Evolutionary conservation across 2,888 invertebrate species (phyloP).

Genomic region (Hydropsyche betteni): DNA sequence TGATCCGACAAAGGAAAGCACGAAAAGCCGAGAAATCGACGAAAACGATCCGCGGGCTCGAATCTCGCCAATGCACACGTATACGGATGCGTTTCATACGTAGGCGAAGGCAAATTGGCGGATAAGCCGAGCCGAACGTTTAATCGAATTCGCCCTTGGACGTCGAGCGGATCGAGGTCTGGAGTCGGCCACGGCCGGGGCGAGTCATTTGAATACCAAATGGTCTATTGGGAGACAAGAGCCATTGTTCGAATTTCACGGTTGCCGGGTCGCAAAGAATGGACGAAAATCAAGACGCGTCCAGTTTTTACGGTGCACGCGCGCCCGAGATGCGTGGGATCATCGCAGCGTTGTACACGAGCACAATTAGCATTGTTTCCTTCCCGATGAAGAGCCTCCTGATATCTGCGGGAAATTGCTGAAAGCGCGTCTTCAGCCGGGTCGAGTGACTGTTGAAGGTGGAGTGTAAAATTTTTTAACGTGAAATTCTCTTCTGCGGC

Average conservation of each 20-base stretch:
- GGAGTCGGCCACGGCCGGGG: conserved; percentile 28
- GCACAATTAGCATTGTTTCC: conserved; percentile 20
- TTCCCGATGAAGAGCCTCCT: no score
- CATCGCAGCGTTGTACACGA: background rate
- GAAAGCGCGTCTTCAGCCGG: no score
- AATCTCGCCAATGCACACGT: no score
- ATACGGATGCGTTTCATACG: background rate
- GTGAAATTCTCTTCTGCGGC: no score
- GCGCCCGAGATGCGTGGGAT: conserved; percentile 22
- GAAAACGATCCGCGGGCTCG: background rate
- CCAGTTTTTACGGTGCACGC: conserved; percentile 32
- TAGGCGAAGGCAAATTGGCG: background rate
- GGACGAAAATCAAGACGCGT: conserved; percentile 33
- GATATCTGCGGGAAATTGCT: no score
- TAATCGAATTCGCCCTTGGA: conserved; percentile 30
- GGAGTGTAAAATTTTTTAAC: no score
- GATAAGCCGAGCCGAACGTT: background rate
- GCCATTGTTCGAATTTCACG: conserved; percentile 40
- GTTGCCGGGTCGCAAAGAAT: conserved; percentile 37
- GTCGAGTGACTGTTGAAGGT: no score
- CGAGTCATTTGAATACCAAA: conserved; percentile 41
- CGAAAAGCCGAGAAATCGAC: conserved; percentile 11
- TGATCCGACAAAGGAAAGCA: conserved; percentile 18
- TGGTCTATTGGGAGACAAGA: conserved; percentile 25
- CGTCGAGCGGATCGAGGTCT: conserved; percentile 8